Base-by-base conservation (phyloP, 2,113 vertebrate species). In the Mirza zaza region DNA sequence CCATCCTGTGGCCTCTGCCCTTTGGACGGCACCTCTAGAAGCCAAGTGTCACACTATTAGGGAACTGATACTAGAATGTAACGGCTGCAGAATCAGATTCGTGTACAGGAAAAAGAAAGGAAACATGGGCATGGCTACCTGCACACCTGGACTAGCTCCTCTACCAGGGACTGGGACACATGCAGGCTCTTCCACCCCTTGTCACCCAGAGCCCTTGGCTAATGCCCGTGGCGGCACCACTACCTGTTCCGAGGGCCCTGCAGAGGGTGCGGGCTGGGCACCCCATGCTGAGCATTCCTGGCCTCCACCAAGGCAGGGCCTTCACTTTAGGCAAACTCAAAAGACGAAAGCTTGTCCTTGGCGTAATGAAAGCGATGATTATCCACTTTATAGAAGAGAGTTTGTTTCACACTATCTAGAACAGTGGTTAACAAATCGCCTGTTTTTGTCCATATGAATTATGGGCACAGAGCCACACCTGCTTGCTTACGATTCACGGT, bases 191-290 rank as follows among this genome's bases (percentile, higher is more conserved):
- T 59, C 77, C 0, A 23, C 32, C 39, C 39, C 68, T 5, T 7
- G n/a, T 15, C 12, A 39, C 70, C 21, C 29, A 15, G 1, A 3
- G 79, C n/a, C 71, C 34, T 3, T 0, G 0, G 52, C 12, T 29
- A 12, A 29, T 1, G 34, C 9, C 61, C 1, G 5, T 0, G 3
- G 63, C 0, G 63, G n/a, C 25, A 20, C 15, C 42, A 8, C 2
- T 2, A 7, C 39, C 52, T n/a, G 7, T 2, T 39, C 5, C 0
- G 3, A 63, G 25, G 21, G 23, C 36, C 68, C 5, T 2, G 29
- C 20, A 15, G 17, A 52, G 2, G 34, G 4, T 0, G 2, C 5
- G 48, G 23, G 27, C 59, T 3, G 12, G 67, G 14, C 10, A 3
- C 25, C 20, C 15, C 2, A 3, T 8, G 6, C 39, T 14, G 27